Evolutionary conservation across 2,797 vertebrate genomes (phyloP), one percentile per base, ranked within the genome.

Genomic region (Triplophysa yarkandensis): DNA sequence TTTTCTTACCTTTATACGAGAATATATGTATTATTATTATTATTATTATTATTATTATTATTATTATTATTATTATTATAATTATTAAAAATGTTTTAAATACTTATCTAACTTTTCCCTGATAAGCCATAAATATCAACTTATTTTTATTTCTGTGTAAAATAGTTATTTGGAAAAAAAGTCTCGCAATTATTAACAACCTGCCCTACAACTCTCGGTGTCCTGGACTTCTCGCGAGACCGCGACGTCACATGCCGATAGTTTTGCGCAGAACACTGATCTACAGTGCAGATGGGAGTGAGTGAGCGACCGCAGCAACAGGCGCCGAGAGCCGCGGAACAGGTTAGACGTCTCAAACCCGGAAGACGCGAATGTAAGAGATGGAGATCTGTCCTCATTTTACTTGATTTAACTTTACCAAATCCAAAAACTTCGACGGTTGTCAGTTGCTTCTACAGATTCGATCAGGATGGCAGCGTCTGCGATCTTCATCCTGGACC

Each of bases 401-500:
- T 19, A 63, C 57, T 68, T 68, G 21, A 68, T 57, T 19, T 28
- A 71, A 28, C 43, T 61, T 55, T 25, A 28, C 2, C 16, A 70
- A 61, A 55, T 21, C 32, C 6, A 13, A 52, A 75, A 67, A 48
- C 65, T 66, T 55, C 17, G 27, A 16, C 19, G n/a, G 36, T 25
- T 52, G 25, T n/a, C 11, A 3, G 17, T 34, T 32, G 8, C 19
- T 64, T 43, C 6, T 14, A 58, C 8, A 57, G 4, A 21, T 30
- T 60, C 39, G 66, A 43, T 11, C 77, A 86, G 75, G 13, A 93
- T 93, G 92, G 92, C 92, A 25, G 91, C 92, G 65, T 94, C 93
- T 25, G 93, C 93, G 55, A 86, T 94, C 63, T 94, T 93, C 74
- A 90, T 94, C 75, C 86, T 93, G 23, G 93, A 94, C 85, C 80